phyloP scores from a whole-genome alignment of 2,113 vertebrate species.

The Vidua macroura region DNA sequence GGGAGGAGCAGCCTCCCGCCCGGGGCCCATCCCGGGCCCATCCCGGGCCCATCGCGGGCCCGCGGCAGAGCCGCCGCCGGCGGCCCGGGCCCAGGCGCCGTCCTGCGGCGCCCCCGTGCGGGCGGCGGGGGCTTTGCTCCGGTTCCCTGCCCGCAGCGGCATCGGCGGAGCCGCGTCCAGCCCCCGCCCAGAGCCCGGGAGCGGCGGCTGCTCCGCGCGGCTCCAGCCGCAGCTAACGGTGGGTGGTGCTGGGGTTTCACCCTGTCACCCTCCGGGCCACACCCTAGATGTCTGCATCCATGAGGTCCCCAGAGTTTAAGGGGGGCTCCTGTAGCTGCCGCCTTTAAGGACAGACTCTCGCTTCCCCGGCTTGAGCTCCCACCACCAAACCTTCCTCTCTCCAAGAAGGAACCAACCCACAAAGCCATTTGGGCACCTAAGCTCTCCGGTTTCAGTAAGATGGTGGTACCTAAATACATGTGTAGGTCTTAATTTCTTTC shows the following conservation, averaged over 20 bases:
- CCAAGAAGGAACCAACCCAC: neutral
- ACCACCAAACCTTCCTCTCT: neutral
- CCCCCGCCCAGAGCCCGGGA: neutral
- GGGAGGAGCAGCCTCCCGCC: neutral
- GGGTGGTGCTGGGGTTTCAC: neutral
- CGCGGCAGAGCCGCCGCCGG: too few relatives aligned
- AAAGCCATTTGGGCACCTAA: neutral
- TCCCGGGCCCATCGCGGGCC: too few relatives aligned
- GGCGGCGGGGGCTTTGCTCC: neutral
- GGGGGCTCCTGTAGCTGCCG: neutral
- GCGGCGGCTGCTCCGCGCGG: neutral
- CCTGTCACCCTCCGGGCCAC: neutral
- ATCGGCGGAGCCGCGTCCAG: neutral
- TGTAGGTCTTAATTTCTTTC: neutral
- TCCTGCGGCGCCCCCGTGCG: constrained; percentile 25
- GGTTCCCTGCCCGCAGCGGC: neutral
- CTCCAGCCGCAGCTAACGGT: fast-evolving
- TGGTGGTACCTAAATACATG: neutral
- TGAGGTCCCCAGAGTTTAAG: fast-evolving
- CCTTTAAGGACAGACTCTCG: neutral
- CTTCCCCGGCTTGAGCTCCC: neutral
- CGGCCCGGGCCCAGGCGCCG: neutral
- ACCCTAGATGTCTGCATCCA: fast-evolving
- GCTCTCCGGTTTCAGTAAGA: neutral
- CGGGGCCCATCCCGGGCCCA: neutral